Percentiles rank a stretch among this genome's conserved stretches.
Conservation (phyloP, 2,888 invertebrate species). For the Venustoraphidia nigricollis region DNA sequence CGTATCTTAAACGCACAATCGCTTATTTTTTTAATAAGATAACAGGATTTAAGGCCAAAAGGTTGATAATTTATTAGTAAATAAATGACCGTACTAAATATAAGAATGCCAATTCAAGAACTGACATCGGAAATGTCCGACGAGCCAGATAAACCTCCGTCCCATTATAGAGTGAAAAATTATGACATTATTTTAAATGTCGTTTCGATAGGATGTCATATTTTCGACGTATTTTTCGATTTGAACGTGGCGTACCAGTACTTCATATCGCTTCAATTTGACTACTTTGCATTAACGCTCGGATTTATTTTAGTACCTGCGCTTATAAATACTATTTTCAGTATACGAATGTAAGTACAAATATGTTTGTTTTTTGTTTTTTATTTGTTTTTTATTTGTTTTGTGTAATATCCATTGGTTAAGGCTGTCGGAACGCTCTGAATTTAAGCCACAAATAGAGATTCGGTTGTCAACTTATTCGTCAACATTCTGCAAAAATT, state of each 20-base stretch:
- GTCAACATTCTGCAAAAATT: too few species aligned
- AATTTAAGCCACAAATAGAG: too few species aligned
- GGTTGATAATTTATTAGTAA: background rate
- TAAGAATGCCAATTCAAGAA: background rate
- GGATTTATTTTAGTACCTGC: slow-evolving; percentile 59
- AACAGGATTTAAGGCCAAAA: too few species aligned
- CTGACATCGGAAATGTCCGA: background rate
- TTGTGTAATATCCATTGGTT: background rate
- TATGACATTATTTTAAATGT: background rate
- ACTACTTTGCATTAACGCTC: slow-evolving; percentile 52
- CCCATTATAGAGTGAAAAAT: background rate
- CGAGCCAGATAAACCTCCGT: background rate
- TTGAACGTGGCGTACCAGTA: slow-evolving; percentile 53
- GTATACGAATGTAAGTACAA: slow-evolving; percentile 56
- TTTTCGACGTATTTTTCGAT: slow-evolving; percentile 53
- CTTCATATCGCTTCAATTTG: slow-evolving; percentile 33
- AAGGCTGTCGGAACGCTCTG: too few species aligned
- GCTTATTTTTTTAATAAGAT: too few species aligned
- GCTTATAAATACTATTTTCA: slow-evolving; percentile 57
- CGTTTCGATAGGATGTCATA: slow-evolving; percentile 46
- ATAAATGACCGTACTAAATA: background rate
- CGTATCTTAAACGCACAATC: too few species aligned
- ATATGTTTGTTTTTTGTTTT: slow-evolving; percentile 4
- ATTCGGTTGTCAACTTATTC: too few species aligned
- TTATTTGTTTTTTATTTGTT: slow-evolving; percentile 1